Evolutionary conservation across 2,888 invertebrate species (phyloP), one percentile per base, ranked within the genome.

Genomic region (Sympetrum striolatum): DNA sequence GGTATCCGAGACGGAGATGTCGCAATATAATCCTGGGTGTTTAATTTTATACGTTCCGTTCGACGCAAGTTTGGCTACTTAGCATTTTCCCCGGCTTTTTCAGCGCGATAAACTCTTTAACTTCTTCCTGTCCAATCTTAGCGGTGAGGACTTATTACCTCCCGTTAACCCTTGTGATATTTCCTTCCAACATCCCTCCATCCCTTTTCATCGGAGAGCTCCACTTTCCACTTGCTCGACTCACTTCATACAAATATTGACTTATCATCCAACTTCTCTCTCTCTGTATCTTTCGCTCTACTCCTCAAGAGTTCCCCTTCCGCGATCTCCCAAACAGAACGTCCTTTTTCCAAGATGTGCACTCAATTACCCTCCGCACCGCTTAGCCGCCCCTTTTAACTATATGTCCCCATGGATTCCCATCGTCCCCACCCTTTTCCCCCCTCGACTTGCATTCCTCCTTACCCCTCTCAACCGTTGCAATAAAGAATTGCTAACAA

Each of bases 221-320:
- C 73, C 31, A 73, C 73, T 73, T 73, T 73, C 73, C 73, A 31
- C 73, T 73, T 31, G 31, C 73, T 73, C 73, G 73, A 73, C 73
- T 60, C 86, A 60, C 60, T 86, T 86, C 86, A 60, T 60, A 53
- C 86, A 86, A 86, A 86, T 86, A 86, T 86, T 86, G 86, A 86
- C 86, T 60, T 60, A 64, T 86, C 86, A 73, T 73, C 73, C 64
- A 64, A 25, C 64, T 22, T 64, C 64, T 60, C 73, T 73, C 86
- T 86, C 86, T 86, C 86, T 81, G 48, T 86, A n/a, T 48, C 58
- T 86, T 58, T 25, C 12, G 53, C 58, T 48, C 53, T n/a, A 48
- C n/a, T 48, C 31, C 53, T 86, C 86, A 22, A n/a, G 35, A 31
- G 31, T 15, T n/a, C 37, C 48, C 86, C 22, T 48, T 48, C 14